Conservation (phyloP, 2,113 vertebrate genomes). For the Cochlearius cochlearius region DNA sequence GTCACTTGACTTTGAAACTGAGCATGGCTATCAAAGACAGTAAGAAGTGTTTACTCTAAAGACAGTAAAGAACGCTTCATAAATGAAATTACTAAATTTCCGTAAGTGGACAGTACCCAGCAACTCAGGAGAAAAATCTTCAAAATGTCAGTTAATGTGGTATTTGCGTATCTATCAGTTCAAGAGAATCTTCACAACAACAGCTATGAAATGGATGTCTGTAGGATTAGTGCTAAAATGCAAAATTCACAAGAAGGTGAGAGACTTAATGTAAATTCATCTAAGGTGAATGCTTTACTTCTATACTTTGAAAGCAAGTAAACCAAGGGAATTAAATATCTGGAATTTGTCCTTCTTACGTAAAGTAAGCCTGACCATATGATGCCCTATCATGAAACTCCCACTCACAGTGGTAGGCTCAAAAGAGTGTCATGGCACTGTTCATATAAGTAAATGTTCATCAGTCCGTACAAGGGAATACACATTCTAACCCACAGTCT, state of each 20-base stretch:
- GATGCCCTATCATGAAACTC: not conserved
- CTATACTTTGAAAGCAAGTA: not conserved
- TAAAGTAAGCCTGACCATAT: not conserved
- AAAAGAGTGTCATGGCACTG: not conserved
- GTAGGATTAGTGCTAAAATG: not conserved
- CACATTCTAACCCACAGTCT: not conserved
- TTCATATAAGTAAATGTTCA: not conserved
- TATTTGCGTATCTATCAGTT: not conserved
- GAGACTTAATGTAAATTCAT: not conserved
- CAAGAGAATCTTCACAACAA: not conserved
- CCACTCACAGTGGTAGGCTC: not conserved
- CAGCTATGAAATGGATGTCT: not conserved
- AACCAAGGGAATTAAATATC: not conserved
- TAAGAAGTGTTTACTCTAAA: not conserved
- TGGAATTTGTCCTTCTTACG: not conserved
- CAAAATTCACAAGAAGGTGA: not conserved
- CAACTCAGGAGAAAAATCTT: not conserved
- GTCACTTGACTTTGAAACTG: not conserved
- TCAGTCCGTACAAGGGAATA: not conserved
- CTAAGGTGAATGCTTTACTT: not conserved
- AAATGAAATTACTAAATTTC: not conserved
- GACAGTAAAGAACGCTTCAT: not conserved
- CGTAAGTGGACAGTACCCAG: accelerated
- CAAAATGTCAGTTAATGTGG: not conserved
- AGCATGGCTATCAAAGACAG: not conserved